Conservation (phyloP, 2,797 vertebrate genomes). For the Pelochelys cantorii region DNA sequence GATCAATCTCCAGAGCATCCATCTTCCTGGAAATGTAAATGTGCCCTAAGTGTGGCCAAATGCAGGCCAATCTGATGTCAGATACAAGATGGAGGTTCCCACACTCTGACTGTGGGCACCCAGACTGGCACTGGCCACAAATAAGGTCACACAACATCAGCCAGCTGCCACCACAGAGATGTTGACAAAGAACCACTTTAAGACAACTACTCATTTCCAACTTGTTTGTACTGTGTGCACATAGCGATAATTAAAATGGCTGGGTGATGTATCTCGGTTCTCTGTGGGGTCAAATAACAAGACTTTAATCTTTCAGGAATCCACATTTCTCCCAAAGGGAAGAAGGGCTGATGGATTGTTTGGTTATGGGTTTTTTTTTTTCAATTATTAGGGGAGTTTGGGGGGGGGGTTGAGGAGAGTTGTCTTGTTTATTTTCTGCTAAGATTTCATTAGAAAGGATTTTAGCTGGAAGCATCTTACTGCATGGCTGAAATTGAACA, state of each 20-base stretch:
- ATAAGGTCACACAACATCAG: not conserved
- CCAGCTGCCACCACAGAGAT: not conserved
- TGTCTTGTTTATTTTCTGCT: not conserved
- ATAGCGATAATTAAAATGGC: not conserved
- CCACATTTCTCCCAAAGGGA: not conserved
- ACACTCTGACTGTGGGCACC: not conserved
- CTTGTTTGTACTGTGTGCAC: not conserved
- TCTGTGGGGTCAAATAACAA: not conserved
- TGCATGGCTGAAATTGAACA: not conserved
- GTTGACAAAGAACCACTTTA: not conserved
- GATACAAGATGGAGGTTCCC: not conserved
- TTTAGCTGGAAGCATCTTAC: not conserved
- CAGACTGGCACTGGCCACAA: not conserved
- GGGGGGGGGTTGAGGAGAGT: not conserved
- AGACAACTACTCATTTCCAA: not conserved
- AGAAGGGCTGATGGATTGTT: not conserved
- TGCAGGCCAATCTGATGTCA: not conserved
- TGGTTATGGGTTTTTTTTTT: not conserved
- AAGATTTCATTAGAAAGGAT: not conserved
- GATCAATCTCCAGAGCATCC: too few relatives aligned
- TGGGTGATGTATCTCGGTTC: not conserved
- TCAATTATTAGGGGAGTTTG: not conserved
- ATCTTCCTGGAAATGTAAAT: too few relatives aligned
- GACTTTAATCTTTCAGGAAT: not conserved
- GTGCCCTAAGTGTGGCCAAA: not conserved